Conservation (phyloP, 1,140 invertebrate species). For the Chironomus tepperi region DNA sequence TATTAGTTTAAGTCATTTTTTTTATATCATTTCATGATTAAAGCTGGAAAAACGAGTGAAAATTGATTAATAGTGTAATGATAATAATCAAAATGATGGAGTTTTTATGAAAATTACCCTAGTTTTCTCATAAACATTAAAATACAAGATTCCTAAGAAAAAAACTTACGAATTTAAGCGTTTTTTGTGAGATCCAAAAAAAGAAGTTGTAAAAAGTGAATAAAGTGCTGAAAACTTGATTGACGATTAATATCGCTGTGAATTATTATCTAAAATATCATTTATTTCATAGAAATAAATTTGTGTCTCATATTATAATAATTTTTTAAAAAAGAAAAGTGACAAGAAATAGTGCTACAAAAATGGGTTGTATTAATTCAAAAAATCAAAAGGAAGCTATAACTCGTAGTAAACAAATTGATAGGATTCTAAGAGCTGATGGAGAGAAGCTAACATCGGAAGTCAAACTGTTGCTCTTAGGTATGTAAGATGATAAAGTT, state of each 20-base stretch:
- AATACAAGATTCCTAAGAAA: neutral
- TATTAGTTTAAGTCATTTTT: neutral
- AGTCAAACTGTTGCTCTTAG: constrained; percentile 79
- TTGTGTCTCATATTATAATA: no score
- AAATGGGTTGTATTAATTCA: constrained; percentile 73
- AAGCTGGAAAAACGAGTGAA: neutral
- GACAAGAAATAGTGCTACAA: constrained; percentile 31
- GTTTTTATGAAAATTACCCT: neutral
- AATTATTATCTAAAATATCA: no score
- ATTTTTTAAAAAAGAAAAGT: neutral
- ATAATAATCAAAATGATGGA: neutral
- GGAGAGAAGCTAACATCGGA: constrained; percentile 75
- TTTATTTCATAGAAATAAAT: no score
- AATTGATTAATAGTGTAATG: neutral
- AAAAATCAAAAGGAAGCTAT: constrained; percentile 71
- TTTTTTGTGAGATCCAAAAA: neutral
- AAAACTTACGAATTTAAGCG: neutral
- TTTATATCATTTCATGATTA: neutral
- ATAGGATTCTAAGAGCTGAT: constrained; percentile 73
- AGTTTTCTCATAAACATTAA: neutral
- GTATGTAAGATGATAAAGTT: constrained; percentile 44
- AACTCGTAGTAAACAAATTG: constrained; percentile 81
- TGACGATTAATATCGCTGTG: no score
- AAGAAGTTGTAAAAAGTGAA: no score
- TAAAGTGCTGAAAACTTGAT: neutral